Conservation (phyloP, 2,888 invertebrate genomes). For the Erebia palarica region DNA sequence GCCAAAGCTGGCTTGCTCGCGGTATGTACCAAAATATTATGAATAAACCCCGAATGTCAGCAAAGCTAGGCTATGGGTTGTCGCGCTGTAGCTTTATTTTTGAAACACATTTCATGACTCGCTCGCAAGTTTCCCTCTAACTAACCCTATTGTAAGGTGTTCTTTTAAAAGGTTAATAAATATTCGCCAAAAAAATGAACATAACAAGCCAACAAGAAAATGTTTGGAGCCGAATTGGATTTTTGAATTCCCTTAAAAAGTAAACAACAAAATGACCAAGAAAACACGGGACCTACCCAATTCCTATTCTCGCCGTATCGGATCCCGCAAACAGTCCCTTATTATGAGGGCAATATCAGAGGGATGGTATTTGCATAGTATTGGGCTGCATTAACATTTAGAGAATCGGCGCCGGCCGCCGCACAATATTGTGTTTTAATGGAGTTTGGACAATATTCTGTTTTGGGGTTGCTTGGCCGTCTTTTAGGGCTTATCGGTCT, state of each 20-base stretch:
- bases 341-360: slow-evolving; percentile 63
- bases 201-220: too few species aligned
- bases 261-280: slow-evolving; percentile 14
- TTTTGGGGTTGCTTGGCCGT: slow-evolving; percentile 15
- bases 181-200: too few species aligned
- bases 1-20: too few species aligned
- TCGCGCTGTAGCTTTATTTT: too few species aligned
- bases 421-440: slow-evolving; percentile 48
- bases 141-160: too few species aligned
- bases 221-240: background rate
- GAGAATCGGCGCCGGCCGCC: slow-evolving; percentile 50
- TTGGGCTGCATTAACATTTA: slow-evolving; percentile 72
- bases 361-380: slow-evolving; percentile 69
- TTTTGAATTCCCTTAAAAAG: slow-evolving; percentile 7
- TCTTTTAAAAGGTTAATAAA: too few species aligned
- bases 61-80: too few species aligned
- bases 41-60: too few species aligned
- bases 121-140: too few species aligned
- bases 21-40: too few species aligned
- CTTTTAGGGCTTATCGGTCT: slow-evolving; percentile 14
- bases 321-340: slow-evolving; percentile 33
- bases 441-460: slow-evolving; percentile 31
- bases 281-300: slow-evolving; percentile 9
- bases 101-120: too few species aligned
- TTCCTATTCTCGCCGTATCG: slow-evolving; percentile 21